These are phyloP conservation scores for Geotrypetes seraphini DNA, from an alignment of 2,797 vertebrate genomes.

Conservation along the genomic window DNA sequence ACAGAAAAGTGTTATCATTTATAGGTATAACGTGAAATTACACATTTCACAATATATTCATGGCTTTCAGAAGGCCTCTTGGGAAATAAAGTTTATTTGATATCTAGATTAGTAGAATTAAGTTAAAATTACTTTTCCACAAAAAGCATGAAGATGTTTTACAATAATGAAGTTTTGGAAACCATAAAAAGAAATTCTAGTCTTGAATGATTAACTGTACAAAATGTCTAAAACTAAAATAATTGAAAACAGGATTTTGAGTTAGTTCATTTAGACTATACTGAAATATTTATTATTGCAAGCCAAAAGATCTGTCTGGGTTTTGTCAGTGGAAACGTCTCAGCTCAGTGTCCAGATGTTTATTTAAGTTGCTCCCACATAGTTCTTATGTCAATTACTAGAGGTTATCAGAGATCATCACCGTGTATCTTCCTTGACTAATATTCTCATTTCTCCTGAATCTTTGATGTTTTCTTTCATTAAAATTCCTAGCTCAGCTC, in stretches of 20 bases:
- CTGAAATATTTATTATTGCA: constrained; percentile 89
- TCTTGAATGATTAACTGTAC: constrained; percentile 85
- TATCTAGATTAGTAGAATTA: too few species aligned
- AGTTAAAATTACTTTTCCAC: too few species aligned
- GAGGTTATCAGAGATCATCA: constrained; percentile 94
- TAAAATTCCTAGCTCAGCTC: constrained; percentile 61
- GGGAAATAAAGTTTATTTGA: too few species aligned
- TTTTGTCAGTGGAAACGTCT: constrained; percentile 78
- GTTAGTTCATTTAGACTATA: constrained; percentile 75
- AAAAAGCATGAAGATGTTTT: too few species aligned
- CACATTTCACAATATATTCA: too few species aligned
- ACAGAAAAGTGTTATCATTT: too few species aligned
- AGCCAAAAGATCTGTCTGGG: constrained; percentile 75
- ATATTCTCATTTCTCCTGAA: constrained; percentile 68
- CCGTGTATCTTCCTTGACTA: constrained; percentile 67
- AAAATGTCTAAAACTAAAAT: constrained; percentile 79
- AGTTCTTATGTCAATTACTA: constrained; percentile 75
- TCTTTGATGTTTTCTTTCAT: constrained; percentile 73
- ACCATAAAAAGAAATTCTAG: constrained; percentile 71
- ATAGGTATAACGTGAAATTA: too few species aligned
- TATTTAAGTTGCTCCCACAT: constrained; percentile 74
- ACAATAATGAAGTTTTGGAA: constrained; percentile 57
- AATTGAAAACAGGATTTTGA: constrained; percentile 88
- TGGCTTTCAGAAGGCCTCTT: too few species aligned
- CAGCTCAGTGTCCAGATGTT: constrained; percentile 80